Conservation (phyloP, 2,888 invertebrate genomes). For the Cheilosia impressa region DNA sequence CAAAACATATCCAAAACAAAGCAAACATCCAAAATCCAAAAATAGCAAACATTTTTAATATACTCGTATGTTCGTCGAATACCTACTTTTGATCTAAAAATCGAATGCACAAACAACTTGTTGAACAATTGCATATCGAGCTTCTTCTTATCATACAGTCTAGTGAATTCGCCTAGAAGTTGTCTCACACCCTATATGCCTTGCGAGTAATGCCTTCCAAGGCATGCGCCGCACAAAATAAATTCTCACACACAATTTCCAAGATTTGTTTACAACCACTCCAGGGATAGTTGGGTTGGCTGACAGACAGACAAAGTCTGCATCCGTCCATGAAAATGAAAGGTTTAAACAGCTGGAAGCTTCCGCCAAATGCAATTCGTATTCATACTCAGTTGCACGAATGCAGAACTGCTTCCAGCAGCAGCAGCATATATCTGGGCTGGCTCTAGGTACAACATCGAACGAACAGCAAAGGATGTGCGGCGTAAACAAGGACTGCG, state of each 20-base stretch:
- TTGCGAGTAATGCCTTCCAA: conserved; percentile 58
- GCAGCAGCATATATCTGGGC: conserved; percentile 42
- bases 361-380: conserved; percentile 52
- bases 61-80: conserved; percentile 18
- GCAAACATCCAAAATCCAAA: too few relatives aligned
- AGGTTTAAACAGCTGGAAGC: conserved; percentile 70
- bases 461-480: conserved; percentile 13
- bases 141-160: neutral
- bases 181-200: neutral
- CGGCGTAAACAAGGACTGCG: conserved; percentile 21
- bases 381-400: conserved; percentile 51
- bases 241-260: conserved; percentile 17
- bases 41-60: conserved; percentile 47
- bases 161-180: conserved; percentile 55
- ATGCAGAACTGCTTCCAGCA: conserved; percentile 46
- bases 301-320: conserved; percentile 50
- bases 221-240: conserved; percentile 41
- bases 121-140: conserved; percentile 63
- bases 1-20: too few relatives aligned
- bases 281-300: conserved; percentile 57
- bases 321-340: conserved; percentile 49
- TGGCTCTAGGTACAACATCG: neutral
- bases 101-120: conserved; percentile 71
- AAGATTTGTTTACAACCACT: conserved; percentile 64
- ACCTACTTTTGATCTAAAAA: conserved; percentile 65